phyloP scores from a whole-genome alignment of 1,140 invertebrate species.

The Andricus grossulariae region DNA sequence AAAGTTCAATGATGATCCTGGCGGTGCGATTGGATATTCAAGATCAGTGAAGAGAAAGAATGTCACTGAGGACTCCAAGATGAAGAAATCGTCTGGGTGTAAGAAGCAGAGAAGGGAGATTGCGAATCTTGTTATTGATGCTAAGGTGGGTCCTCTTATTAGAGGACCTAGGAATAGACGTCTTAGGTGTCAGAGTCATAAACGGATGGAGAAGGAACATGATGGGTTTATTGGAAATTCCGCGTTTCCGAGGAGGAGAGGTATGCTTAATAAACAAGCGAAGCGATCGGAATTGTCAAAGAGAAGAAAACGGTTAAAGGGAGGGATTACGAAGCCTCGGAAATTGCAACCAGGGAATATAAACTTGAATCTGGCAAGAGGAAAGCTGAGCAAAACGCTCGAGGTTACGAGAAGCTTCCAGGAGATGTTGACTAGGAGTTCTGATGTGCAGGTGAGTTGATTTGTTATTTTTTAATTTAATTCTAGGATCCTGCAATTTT shows the following conservation, averaged over 20 bases:
- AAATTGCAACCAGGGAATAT: constrained; percentile 8
- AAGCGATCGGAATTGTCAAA: constrained; percentile 31
- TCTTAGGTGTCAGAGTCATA: constrained; percentile 43
- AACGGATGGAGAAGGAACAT: background rate
- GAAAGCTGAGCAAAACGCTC: background rate
- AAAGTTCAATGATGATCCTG: constrained; percentile 5
- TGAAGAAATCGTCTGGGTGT: constrained; percentile 6
- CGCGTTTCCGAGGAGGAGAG: constrained; percentile 3
- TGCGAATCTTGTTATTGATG: constrained; percentile 66
- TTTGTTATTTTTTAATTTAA: background rate
- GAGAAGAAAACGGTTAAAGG: constrained; percentile 38
- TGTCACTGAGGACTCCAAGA: constrained; percentile 32
- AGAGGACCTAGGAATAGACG: constrained; percentile 58
- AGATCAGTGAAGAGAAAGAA: constrained; percentile 25
- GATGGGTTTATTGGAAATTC: background rate
- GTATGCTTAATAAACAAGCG: constrained; percentile 1
- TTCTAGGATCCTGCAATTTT: background rate
- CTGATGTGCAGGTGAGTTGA: background rate
- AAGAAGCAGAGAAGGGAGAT: constrained; percentile 65
- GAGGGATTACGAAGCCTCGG: constrained; percentile 26
- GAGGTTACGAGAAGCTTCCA: background rate
- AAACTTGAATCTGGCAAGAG: constrained; percentile 12
- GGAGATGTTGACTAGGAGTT: background rate
- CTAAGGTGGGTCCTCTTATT: constrained; percentile 60
- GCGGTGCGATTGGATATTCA: constrained; percentile 10